Evolutionary conservation across 2,888 invertebrate species (phyloP).

Genomic region (Anorthoa munda): DNA sequence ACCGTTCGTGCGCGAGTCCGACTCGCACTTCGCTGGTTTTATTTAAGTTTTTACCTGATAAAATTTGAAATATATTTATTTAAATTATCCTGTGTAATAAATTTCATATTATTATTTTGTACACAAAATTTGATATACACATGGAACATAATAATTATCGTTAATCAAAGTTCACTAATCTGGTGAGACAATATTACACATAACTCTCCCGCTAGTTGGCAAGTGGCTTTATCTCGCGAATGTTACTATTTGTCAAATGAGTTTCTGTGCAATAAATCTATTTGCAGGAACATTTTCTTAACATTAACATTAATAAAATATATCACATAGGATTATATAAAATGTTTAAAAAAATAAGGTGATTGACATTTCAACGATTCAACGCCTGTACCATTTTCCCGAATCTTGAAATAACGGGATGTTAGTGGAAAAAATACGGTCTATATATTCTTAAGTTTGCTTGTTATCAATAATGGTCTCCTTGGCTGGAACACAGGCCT

Average conservation of each 20-base stretch:
- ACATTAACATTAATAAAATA: neutral
- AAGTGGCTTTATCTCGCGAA: constrained; percentile 42
- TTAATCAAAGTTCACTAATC: constrained; percentile 37
- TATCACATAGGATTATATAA: constrained; percentile 12
- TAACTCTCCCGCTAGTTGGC: constrained; percentile 46
- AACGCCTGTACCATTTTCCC: neutral
- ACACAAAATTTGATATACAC: neutral
- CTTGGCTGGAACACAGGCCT: no score
- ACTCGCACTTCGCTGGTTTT: no score
- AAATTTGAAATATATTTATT: neutral
- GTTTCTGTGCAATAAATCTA: constrained; percentile 45
- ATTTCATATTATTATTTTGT: neutral
- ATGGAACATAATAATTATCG: constrained; percentile 16
- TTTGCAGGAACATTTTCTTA: constrained; percentile 23
- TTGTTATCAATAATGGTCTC: no score
- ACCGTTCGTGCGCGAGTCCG: no score
- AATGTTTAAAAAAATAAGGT: constrained; percentile 2
- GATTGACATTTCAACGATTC: constrained; percentile 10
- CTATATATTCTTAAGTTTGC: neutral
- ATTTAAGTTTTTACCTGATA: constrained; percentile 11
- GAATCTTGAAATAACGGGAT: neutral
- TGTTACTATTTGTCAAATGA: constrained; percentile 40
- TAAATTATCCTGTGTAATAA: neutral
- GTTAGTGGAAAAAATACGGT: neutral
- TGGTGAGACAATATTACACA: constrained; percentile 27